Conservation (phyloP, 2,888 invertebrate genomes). For the Trimorus sp. region DNA sequence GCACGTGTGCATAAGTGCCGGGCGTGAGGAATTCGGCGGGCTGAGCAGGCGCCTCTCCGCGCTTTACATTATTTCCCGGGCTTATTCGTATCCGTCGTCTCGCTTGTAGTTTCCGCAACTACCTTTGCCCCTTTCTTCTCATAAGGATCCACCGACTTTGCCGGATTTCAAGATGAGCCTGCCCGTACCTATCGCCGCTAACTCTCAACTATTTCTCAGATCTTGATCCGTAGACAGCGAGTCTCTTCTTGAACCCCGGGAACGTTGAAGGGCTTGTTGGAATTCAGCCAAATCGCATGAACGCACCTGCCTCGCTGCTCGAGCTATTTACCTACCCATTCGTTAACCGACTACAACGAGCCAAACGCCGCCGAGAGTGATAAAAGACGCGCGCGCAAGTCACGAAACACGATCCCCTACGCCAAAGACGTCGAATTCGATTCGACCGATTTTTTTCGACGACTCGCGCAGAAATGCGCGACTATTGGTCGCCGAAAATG, state of each 20-base stretch:
- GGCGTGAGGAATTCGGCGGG: constrained; percentile 59
- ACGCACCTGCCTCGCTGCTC: constrained; percentile 66
- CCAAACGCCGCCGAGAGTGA: constrained; percentile 60
- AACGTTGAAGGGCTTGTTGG: constrained; percentile 69
- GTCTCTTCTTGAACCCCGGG: constrained; percentile 63
- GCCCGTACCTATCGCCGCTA: constrained; percentile 70
- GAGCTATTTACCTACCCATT: constrained; percentile 71
- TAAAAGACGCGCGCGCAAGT: no score
- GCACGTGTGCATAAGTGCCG: constrained; percentile 51
- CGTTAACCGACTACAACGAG: constrained; percentile 65
- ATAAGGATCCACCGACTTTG: constrained; percentile 67
- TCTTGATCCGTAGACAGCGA: constrained; percentile 71
- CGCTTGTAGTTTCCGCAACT: constrained; percentile 60
- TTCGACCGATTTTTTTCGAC: no score
- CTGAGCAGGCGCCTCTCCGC: constrained; percentile 30
- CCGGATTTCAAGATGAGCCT: constrained; percentile 65
- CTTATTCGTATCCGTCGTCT: constrained; percentile 55
- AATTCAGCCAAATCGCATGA: constrained; percentile 75
- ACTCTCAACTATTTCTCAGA: constrained; percentile 79
- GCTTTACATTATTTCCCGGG: constrained; percentile 57
- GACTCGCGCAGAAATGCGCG: no score
- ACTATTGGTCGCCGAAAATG: no score
- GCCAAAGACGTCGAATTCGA: no score
- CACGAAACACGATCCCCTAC: no score
- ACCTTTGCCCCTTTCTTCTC: constrained; percentile 59